Evolutionary conservation across 2,888 invertebrate species (phyloP).

Genomic region (Pristionchus mayeri): DNA sequence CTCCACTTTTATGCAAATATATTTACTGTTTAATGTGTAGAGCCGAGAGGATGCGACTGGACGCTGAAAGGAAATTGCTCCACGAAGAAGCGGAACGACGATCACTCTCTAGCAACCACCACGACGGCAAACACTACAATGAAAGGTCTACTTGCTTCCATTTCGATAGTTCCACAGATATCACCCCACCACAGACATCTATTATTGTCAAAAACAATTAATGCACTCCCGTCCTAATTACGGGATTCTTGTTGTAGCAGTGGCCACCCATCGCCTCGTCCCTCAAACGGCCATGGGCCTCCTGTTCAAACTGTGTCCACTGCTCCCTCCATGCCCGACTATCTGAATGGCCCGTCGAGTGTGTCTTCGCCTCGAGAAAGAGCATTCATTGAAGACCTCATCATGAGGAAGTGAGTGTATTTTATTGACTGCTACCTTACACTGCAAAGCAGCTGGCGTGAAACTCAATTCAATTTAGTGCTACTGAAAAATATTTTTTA

Average conservation of each 20-base stretch:
- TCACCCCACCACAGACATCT: no score
- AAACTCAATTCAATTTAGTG: background rate
- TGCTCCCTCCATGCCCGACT: background rate
- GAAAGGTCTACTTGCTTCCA: no score
- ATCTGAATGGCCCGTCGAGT: slow-evolving; percentile 52
- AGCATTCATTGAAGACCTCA: slow-evolving; percentile 82
- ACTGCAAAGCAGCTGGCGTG: background rate
- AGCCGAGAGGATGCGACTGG: slow-evolving; percentile 67
- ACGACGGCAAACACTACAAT: background rate
- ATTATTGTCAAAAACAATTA: no score
- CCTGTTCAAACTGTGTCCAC: background rate
- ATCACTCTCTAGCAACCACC: slow-evolving; percentile 56
- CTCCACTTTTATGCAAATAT: no score
- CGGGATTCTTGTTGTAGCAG: no score
- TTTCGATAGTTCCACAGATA: no score
- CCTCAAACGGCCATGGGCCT: slow-evolving; percentile 10
- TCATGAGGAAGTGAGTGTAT: slow-evolving; percentile 49
- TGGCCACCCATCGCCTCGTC: slow-evolving; percentile 10
- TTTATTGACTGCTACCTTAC: background rate
- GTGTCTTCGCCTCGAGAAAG: slow-evolving; percentile 67
- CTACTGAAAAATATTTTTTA: no score
- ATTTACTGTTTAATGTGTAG: slow-evolving; percentile 48
- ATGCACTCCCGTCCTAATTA: no score
- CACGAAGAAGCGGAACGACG: slow-evolving; percentile 60
- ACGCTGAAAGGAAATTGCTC: slow-evolving; percentile 61